These are phyloP conservation scores for Heliconius ismenius DNA, from an alignment of 2,888 invertebrate genomes.

Conservation along the genomic window DNA sequence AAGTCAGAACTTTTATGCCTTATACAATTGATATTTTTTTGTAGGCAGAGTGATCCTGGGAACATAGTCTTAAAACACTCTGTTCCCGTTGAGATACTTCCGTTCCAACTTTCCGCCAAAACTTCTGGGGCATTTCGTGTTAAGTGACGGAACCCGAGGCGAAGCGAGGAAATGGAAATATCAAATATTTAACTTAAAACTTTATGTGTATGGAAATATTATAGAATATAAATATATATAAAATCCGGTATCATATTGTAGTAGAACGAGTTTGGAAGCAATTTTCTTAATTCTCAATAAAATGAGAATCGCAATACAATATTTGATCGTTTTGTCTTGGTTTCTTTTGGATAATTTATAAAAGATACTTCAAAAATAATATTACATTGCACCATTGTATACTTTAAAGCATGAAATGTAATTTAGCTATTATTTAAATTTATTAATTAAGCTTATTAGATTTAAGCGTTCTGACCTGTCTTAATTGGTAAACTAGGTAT, in stretches of 20 bases:
- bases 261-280: constrained; percentile 33
- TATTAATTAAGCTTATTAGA: neutral
- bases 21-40: neutral
- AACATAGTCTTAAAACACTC: neutral
- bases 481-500: neutral
- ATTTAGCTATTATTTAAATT: neutral
- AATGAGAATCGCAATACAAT: neutral
- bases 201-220: constrained; percentile 2
- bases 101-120: neutral
- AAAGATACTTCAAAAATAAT: neutral
- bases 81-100: neutral
- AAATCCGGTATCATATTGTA: constrained; percentile 14
- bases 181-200: neutral
- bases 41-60: too few species aligned
- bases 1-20: neutral
- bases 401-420: neutral
- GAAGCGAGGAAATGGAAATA: neutral
- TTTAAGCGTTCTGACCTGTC: neutral
- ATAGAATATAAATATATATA: constrained; percentile 6
- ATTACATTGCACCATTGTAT: neutral
- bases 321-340: neutral
- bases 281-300: constrained; percentile 32
- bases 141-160: neutral
- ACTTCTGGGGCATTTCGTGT: neutral
- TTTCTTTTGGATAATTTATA: neutral